These are phyloP conservation scores for Dicrostonyx torquatus DNA, from an alignment of 2,797 vertebrate genomes.

Conservation along the genomic window DNA sequence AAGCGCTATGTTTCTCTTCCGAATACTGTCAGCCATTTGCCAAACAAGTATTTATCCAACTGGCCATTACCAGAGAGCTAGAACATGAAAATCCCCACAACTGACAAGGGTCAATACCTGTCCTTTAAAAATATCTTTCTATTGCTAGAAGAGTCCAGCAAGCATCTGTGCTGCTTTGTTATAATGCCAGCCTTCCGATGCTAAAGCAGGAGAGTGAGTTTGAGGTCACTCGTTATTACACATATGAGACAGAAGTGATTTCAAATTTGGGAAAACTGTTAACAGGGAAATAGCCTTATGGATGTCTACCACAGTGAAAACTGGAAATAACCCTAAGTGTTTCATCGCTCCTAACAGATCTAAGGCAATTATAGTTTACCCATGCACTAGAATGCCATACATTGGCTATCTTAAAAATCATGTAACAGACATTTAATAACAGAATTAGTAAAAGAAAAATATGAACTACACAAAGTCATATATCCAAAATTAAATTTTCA, in stretches of 20 bases:
- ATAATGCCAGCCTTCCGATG: not conserved
- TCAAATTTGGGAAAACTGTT: not conserved
- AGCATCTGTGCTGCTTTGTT: not conserved
- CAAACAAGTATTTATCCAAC: conserved; percentile 10
- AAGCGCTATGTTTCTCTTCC: not conserved
- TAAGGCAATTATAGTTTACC: not conserved
- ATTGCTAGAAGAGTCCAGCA: not conserved
- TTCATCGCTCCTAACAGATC: not conserved
- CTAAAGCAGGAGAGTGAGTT: not conserved
- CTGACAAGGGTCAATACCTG: not conserved
- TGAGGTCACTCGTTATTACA: not conserved
- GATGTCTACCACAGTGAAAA: not conserved
- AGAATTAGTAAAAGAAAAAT: conserved; percentile 52
- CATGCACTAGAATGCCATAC: not conserved
- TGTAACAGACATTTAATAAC: conserved; percentile 27
- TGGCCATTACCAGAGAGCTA: not conserved
- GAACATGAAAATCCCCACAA: not conserved
- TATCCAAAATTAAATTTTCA: conserved; percentile 50
- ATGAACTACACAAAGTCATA: not conserved
- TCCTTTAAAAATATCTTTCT: not conserved
- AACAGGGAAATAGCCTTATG: not conserved
- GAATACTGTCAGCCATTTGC: not conserved
- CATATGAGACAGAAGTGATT: not conserved
- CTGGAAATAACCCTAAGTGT: conserved; percentile 9
- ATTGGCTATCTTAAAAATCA: conserved; percentile 48